These are phyloP conservation scores for Scarus forsteni DNA, from an alignment of 2,797 vertebrate genomes.

Conservation along the genomic window DNA sequence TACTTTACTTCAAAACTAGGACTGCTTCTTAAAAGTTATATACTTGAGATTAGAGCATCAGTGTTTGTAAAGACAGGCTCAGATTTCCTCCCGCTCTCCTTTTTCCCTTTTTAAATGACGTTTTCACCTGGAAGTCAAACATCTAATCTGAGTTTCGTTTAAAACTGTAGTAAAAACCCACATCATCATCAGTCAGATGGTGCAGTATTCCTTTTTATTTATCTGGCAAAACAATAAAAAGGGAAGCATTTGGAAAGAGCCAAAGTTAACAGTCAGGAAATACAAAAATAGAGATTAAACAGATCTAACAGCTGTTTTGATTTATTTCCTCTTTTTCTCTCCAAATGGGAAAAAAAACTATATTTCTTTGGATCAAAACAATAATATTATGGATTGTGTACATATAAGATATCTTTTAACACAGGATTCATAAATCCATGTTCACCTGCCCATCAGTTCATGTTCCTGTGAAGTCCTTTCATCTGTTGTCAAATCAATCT, in stretches of 20 bases:
- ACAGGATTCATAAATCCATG: conserved; percentile 61
- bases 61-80: too few species aligned
- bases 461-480: conserved; percentile 61
- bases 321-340: conserved; percentile 69
- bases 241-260: conserved; percentile 76
- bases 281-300: conserved; percentile 86
- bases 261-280: conserved; percentile 78
- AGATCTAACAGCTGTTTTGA: conserved; percentile 72
- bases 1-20: too few species aligned
- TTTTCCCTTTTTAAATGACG: neutral
- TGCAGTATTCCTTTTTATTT: conserved; percentile 78
- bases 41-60: too few species aligned
- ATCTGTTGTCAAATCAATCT: conserved; percentile 46
- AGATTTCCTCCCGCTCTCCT: neutral
- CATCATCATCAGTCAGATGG: conserved; percentile 38
- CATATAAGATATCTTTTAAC: conserved; percentile 68
- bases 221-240: conserved; percentile 81
- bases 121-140: neutral
- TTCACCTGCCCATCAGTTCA: conserved; percentile 47
- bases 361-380: conserved; percentile 80
- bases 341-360: conserved; percentile 65
- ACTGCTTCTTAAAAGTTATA: too few species aligned
- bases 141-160: conserved; percentile 7
- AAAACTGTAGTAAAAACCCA: conserved; percentile 30
- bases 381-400: conserved; percentile 71